Conservation (phyloP, 2,113 vertebrate species). For the Corapipo altera region DNA sequence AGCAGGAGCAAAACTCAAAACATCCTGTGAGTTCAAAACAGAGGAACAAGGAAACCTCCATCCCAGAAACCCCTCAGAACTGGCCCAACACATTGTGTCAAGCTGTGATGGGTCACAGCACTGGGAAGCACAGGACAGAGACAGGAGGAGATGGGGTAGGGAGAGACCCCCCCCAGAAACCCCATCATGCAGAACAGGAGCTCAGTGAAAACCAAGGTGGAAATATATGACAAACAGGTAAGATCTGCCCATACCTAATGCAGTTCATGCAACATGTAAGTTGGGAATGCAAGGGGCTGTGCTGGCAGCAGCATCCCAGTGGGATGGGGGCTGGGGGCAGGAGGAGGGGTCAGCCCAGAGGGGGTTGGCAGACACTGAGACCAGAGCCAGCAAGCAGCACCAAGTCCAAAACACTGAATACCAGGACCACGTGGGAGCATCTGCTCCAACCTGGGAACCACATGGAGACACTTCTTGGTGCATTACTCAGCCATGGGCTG, state of each 20-base stretch:
- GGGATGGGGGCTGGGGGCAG: neutral
- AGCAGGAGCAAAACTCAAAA: neutral
- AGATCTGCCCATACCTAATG: neutral
- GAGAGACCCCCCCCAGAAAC: neutral
- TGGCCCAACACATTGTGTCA: fast-evolving
- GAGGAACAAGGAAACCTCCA: neutral
- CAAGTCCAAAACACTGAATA: neutral
- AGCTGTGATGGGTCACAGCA: fast-evolving
- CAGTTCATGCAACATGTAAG: neutral
- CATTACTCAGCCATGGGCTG: constrained; percentile 53
- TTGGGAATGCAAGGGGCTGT: fast-evolving
- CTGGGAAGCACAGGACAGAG: neutral
- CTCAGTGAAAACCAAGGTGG: neutral
- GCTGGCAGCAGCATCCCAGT: neutral
- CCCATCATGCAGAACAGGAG: neutral
- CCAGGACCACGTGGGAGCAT: neutral
- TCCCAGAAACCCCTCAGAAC: neutral
- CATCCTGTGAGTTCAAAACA: neutral
- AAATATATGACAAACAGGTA: neutral
- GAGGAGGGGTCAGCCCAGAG: neutral
- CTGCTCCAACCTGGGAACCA: constrained; percentile 30
- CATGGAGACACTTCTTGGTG: neutral
- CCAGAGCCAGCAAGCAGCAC: neutral
- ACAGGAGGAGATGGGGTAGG: neutral
- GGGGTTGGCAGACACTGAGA: neutral